phyloP scores from a whole-genome alignment of 1,140 invertebrate genomes.

The Pemphigus obesinymphae region DNA sequence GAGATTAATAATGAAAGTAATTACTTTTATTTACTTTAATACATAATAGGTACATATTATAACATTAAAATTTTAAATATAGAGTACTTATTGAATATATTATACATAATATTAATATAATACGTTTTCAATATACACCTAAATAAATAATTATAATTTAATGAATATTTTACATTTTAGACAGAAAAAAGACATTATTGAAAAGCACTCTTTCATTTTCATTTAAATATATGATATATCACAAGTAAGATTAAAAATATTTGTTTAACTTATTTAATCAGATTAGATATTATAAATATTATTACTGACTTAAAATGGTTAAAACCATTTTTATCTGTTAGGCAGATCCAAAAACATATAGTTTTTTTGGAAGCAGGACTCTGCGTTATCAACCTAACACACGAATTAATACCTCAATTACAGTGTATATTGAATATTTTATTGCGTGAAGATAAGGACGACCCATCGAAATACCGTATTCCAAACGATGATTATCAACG shows the following conservation, averaged over 20 bases:
- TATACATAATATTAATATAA: not conserved
- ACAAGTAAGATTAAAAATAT: not conserved
- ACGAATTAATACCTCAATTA: not conserved
- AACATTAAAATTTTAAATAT: no score
- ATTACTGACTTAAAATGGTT: not conserved
- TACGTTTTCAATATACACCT: not conserved
- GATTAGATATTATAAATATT: not conserved
- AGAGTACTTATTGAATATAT: no score
- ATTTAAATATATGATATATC: not conserved
- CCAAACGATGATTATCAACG: no score
- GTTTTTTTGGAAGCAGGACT: not conserved
- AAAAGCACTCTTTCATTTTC: not conserved
- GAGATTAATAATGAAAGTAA: no score
- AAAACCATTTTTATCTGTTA: not conserved
- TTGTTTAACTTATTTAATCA: not conserved
- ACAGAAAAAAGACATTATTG: not conserved
- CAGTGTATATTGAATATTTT: not conserved
- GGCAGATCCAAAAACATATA: not conserved
- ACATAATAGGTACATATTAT: no score
- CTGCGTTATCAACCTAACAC: not conserved
- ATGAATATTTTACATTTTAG: no score
- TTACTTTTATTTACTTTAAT: no score
- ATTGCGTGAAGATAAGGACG: not conserved
- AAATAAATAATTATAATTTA: no score
- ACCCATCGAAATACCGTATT: no score